These are phyloP conservation scores for Platysternon megacephalum DNA, from an alignment of 2,113 vertebrate genomes.

Conservation along the genomic window DNA sequence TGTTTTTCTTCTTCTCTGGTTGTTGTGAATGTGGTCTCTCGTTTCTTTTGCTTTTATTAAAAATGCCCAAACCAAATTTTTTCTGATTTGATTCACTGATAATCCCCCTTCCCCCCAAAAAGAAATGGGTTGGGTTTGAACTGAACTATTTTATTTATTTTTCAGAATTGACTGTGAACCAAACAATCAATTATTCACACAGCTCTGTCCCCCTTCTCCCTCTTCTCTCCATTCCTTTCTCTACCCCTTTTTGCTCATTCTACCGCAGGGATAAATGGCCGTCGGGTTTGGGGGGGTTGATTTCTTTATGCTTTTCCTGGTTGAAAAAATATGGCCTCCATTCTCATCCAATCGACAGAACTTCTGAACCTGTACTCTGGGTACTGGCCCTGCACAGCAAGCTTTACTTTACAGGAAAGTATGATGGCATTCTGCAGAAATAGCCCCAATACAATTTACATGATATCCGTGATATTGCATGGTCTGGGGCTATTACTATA, in stretches of 20 bases:
- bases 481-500: background rate
- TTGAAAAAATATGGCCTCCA: background rate
- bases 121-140: background rate
- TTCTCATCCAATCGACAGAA: background rate
- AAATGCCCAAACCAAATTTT: background rate
- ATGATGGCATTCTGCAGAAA: background rate
- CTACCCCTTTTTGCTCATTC: background rate
- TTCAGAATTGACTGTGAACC: background rate
- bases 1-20: background rate
- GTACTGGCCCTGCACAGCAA: background rate
- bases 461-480: background rate
- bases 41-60: background rate
- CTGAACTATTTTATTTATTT: background rate
- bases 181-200: background rate
- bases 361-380: background rate
- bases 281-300: background rate
- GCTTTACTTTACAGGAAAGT: background rate
- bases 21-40: background rate
- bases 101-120: rapidly evolving
- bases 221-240: background rate
- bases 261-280: background rate
- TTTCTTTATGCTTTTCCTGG: background rate
- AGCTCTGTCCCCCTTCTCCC: background rate
- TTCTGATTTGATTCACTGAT: background rate
- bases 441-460: background rate